Base-by-base conservation (phyloP, 2,797 vertebrate species). In the Pangasius sanitwongsei region DNA sequence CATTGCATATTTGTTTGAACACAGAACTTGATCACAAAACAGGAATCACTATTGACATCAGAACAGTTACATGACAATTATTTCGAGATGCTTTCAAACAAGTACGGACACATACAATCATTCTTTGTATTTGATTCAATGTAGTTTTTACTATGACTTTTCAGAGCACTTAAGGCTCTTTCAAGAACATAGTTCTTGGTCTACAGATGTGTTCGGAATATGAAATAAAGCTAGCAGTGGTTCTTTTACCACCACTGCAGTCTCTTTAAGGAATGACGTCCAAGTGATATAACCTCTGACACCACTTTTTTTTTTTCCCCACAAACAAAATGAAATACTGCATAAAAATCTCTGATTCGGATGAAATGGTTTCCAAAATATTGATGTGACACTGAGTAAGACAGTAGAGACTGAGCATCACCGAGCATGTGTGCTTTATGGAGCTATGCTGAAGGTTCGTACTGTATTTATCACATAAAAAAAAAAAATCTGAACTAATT, bases 61-160 rank as follows among this genome's bases (percentile, higher is more conserved):
- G 77, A 91, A 92, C 91, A 94, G 91, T 89, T 81, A 94, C 86
- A 91, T 88, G 92, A 93, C 93, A 92, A 87, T 92, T 92, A 91
- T 83, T 87, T 86, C 75, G 87, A 90, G 90, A 91, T 90, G 89
- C 83, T 90, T 86, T 89, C 86, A 91, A 89, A 75, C 88, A 81
- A 80, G 87, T 90, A 92, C 44, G 55, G 75, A 91, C 80, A 87
- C 74, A 12, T 70, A 91, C 86, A 85, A 74, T 87, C 84, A 87
- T 67, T 90, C 55, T 87, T 67, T 70, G 80, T 86, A 70, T 93
- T 92, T 92, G 92, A 94, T 93, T 93, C 93, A 88, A 34, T 88
- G 81, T 86, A 88, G 83, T 72, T 50, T 63, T n/a, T 59, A 41
- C 34, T 86, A 85, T 87, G 59, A 85, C 59, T 18, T 83, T 50